Base-by-base conservation (phyloP, 2,797 vertebrate species). In the Poeciliopsis presidionis region DNA sequence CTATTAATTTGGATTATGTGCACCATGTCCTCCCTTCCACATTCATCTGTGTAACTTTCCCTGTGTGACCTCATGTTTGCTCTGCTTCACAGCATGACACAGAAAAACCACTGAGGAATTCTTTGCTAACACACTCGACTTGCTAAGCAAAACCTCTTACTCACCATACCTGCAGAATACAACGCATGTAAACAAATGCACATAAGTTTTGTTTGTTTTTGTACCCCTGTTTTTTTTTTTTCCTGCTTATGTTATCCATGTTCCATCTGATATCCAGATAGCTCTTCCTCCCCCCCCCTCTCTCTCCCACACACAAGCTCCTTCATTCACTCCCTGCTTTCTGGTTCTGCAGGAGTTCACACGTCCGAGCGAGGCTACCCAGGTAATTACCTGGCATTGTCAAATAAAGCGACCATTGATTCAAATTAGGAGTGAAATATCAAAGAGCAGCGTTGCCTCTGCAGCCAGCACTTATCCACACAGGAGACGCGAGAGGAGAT, bases 351-450 rank as follows among this genome's bases (percentile, higher is more conserved):
- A 87, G 90, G 88, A 93, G 92, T 94, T 95, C 94, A 93, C 93
- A 91, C 85, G 94, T 95, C 94, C 93, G 94, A 93, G 94, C 90
- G 82, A 90, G 90, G 91, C 67, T 91, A 92, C 90, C 89, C 90
- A 90, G 92, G 94, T 96, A 96, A 96, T 96, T 95, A 95, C 90
- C 86, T 88, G 87, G 89, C 92, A 88, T 94, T 95, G 95, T 95
- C 93, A 95, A 94, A 94, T 93, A 94, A 92, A 93, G 92, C 88
- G 85, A 73, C 92, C 90, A 80, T 90, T 94, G 94, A 96, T 95
- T 95, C 93, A 94, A 95, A 96, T 93, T 91, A 94, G 90, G 91
- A 94, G 89, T 94, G 94, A 95, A 94, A 93, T 93, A 95, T 96
- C 95, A 96, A 95, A 96, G 94, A 89, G 71, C 83, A 59, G 79